Conservation (phyloP, 2,113 vertebrate species). For the Lonchura striata region DNA sequence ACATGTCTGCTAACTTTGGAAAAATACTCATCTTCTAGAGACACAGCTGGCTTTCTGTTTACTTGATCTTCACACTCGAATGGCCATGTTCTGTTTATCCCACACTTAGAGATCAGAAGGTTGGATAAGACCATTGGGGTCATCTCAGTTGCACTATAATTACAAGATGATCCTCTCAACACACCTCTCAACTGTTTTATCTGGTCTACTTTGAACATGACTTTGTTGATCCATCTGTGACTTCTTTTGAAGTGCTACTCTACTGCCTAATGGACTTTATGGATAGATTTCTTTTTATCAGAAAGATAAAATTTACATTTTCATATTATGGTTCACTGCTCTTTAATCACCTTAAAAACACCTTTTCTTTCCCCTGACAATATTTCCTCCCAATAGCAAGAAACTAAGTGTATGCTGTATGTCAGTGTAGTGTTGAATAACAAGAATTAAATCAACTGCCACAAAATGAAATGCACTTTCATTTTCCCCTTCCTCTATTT, state of each 20-base stretch:
- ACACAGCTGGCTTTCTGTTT: neutral
- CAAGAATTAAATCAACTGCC: neutral
- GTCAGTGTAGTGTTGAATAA: neutral
- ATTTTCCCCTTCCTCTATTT: neutral
- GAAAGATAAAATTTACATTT: neutral
- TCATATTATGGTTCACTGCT: neutral
- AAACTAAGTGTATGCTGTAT: neutral
- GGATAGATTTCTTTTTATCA: neutral
- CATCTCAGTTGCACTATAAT: neutral
- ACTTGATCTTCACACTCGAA: neutral
- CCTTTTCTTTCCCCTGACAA: neutral
- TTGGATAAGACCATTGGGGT: neutral
- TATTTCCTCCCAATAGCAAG: neutral
- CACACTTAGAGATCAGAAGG: neutral
- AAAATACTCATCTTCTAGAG: neutral
- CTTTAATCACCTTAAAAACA: neutral
- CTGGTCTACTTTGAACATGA: neutral
- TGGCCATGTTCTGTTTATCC: neutral
- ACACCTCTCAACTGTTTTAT: conserved; percentile 1
- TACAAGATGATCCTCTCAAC: neutral
- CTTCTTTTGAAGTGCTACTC: neutral
- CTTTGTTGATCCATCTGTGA: neutral
- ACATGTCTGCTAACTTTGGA: neutral
- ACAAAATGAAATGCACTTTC: neutral
- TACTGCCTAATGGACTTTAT: neutral